These are phyloP conservation scores for Eilema depressum DNA, from an alignment of 2,888 invertebrate species.

Conservation along the genomic window DNA sequence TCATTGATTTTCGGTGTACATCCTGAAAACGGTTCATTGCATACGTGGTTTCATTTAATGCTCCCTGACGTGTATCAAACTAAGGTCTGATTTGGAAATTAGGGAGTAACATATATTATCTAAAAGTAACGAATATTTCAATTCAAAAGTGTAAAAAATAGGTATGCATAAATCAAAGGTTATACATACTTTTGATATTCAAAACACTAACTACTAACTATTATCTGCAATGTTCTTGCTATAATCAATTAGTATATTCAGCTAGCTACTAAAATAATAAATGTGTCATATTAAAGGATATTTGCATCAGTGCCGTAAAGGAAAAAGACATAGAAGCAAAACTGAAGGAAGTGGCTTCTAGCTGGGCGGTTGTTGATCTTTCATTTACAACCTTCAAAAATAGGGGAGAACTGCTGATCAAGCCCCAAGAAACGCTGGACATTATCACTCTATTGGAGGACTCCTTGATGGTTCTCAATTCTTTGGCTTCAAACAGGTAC, in stretches of 20 bases:
- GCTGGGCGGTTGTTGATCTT: slow-evolving; percentile 93
- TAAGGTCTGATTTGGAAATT: no score
- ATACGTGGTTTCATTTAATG: no score
- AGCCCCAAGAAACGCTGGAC: slow-evolving; percentile 91
- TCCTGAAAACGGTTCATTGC: no score
- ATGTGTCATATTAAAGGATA: slow-evolving; percentile 88
- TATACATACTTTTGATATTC: no score
- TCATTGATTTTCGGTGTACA: no score
- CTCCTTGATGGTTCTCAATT: slow-evolving; percentile 94
- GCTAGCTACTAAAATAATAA: neutral
- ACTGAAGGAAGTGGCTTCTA: slow-evolving; percentile 92
- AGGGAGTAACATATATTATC: no score
- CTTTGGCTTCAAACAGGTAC: slow-evolving; percentile 93
- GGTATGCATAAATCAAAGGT: no score
- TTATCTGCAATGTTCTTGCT: no score
- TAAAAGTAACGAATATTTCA: no score
- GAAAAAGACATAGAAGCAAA: slow-evolving; percentile 97
- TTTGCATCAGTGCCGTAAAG: slow-evolving; percentile 95
- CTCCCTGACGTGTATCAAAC: no score
- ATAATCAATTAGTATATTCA: no score
- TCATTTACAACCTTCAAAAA: slow-evolving; percentile 92
- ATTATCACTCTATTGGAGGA: slow-evolving; percentile 93
- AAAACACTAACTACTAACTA: neutral
- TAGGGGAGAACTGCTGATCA: slow-evolving; percentile 93
- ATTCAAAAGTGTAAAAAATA: no score